Base-by-base conservation (phyloP, 2,113 vertebrate genomes). In the Boulengeromyrus knoepffleri region DNA sequence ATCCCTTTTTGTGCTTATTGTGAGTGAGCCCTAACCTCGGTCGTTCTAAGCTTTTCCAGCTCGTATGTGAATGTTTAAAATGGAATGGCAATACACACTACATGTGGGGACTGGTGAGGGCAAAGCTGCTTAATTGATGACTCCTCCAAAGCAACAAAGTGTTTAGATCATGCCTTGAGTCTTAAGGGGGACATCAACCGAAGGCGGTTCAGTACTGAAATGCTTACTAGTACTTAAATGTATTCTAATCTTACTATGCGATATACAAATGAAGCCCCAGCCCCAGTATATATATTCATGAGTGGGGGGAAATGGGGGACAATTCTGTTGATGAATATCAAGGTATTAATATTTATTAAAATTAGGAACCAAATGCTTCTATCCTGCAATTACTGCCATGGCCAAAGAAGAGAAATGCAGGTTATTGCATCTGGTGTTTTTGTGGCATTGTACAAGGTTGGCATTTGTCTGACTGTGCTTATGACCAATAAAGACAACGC, bases 401-500 rank as follows among this genome's bases (percentile, higher is more conserved):
- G 24, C 19, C 53, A 74, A n/a, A 77, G 74, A 39, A 42, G 36
- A n/a, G 90, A 84, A 52, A 3, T 90, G 58, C 3, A 49, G 19
- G 47, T 91, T 88, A 88, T 70, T 27, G 27, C 21, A 89, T 92
- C 49, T 58, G 9, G 83, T 74, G 89, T 89, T 50, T 47, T 91
- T 91, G 91, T 52, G 58, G 85, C 83, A 52, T 31, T 52, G 49
- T 10, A 17, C 46, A 89, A 88, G 42, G 88, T 91, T 46, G 88
- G 70, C 45, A 56, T 91, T 94, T 94, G 86, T 89, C 89, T 94
- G 36, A 83, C 50, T 91, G 90, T 91, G 89, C 91, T 53, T 13
- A 52, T 92, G 56, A 83, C 87, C 94, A 95, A 94, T 95, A 95
- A 95, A 88, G 90, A 87, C 89, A 53, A 88, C 87, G 49, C 5